These are phyloP conservation scores for Aldabrachelys gigantea DNA, from an alignment of 2,113 vertebrate species.

Conservation along the genomic window DNA sequence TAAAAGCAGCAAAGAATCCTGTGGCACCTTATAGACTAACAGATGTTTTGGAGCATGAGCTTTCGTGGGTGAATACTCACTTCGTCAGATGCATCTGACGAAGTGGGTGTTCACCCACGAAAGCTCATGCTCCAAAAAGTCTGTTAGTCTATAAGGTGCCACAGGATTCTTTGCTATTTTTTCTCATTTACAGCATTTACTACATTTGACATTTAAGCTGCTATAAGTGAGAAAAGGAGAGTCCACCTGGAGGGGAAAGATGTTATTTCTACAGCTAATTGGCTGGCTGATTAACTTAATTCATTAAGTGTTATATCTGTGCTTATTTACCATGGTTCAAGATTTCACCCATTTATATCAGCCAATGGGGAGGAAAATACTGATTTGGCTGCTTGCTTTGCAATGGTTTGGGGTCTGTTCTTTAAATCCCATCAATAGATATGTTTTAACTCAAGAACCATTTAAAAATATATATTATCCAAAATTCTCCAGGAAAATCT, in stretches of 20 bases:
- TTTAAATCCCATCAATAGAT: constrained; percentile 36
- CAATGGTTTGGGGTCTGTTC: constrained; percentile 37
- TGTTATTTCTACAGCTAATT: constrained; percentile 80
- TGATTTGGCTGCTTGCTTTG: constrained; percentile 45
- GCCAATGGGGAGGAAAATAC: constrained; percentile 44
- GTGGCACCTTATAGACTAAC: too few species aligned
- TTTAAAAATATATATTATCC: neutral
- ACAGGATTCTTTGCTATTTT: constrained; percentile 13
- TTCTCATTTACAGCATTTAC: constrained; percentile 74
- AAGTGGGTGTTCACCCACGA: too few species aligned
- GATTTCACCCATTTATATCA: constrained; percentile 67
- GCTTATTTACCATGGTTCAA: constrained; percentile 74
- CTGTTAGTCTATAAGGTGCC: too few species aligned
- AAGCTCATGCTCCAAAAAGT: too few species aligned
- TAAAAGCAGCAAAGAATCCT: too few species aligned
- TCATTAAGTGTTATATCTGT: constrained; percentile 51
- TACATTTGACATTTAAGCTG: constrained; percentile 81
- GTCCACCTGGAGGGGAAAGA: constrained; percentile 77
- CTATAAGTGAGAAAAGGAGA: constrained; percentile 74
- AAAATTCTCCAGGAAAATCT: constrained; percentile 24
- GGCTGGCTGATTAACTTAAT: constrained; percentile 77
- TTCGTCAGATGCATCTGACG: too few species aligned
- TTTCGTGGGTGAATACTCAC: too few species aligned
- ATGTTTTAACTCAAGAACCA: neutral
- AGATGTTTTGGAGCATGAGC: too few species aligned